Evolutionary conservation across 2,113 vertebrate genomes (phyloP).

Genomic region (Spea bombifrons): DNA sequence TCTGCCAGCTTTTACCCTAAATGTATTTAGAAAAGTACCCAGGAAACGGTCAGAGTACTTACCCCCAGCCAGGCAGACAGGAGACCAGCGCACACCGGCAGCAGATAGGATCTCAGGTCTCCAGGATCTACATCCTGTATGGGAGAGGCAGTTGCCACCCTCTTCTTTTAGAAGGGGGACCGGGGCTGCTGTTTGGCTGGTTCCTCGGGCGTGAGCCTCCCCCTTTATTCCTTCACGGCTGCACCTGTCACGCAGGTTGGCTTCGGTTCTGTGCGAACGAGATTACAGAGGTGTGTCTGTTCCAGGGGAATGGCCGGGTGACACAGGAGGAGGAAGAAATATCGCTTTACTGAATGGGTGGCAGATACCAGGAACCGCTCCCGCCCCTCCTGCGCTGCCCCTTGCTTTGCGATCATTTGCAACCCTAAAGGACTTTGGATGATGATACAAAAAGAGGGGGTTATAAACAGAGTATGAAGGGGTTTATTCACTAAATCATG

Average conservation of each 20-base stretch:
- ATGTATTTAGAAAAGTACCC: too few species aligned
- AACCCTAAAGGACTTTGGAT: too few species aligned
- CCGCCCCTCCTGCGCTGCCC: too few species aligned
- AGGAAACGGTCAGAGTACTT: background rate
- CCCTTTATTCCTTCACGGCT: conserved; percentile 55
- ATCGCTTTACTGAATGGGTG: background rate
- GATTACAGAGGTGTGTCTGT: conserved; percentile 36
- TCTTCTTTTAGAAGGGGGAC: conserved; percentile 5
- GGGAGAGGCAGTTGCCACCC: conserved; percentile 18
- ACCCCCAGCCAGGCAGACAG: background rate
- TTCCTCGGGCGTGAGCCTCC: conserved; percentile 18
- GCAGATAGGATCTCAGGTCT: background rate
- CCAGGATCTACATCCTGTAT: conserved; percentile 47
- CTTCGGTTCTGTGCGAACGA: conserved; percentile 42
- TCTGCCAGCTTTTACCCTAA: too few species aligned
- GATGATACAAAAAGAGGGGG: too few species aligned
- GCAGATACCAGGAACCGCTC: background rate
- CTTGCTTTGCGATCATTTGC: too few species aligned
- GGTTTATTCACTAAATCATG: too few species aligned
- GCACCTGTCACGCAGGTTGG: conserved; percentile 73
- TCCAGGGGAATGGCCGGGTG: background rate
- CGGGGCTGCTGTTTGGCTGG: conserved; percentile 16
- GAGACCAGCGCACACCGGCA: background rate
- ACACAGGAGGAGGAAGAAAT: background rate
- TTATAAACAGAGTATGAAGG: too few species aligned